Base-by-base conservation (phyloP, 2,797 vertebrate species). In the Cygnus olor region DNA sequence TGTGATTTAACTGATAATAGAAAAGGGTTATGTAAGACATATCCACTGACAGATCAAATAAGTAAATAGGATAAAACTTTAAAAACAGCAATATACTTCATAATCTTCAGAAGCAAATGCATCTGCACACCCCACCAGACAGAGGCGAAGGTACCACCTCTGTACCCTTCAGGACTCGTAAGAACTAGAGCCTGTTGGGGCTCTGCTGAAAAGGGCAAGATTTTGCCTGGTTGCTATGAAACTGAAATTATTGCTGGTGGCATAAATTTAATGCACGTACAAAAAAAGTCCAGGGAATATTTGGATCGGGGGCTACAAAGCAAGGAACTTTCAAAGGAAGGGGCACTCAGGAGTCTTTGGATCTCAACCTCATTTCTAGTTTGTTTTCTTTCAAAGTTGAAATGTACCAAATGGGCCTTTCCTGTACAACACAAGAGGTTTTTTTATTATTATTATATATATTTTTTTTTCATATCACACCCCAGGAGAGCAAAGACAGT, bases 191-290 rank as follows among this genome's bases (percentile, higher is more conserved):
- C 10, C 79, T 92, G 90, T 58, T 65, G 80, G 72, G 27, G 38
- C 7, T 0, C 79, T 88, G 81, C 73, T 91, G 79, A 72, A 80
- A 83, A 42, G 44, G 27, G 77, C 65, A 61, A 85, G 54, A 79
- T 88, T 91, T 88, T 70, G 47, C 76, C 69, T 20, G n/a, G 76
- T 73, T 93, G 90, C 88, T 1, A 0, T 88, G 84, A 95, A 90
- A 95, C 88, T 90, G 54, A 85, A 94, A 90, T 95, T 95, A 73
- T 79, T 94, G 65, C 74, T 96, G 84, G 28, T 93, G 74, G 88
- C 91, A 94, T 83, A 92, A 92, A 89, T 65, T 92, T 73, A 78
- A 92, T 76, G 85, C 60, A 86, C 25, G 63, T 89, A 86, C 65
- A 66, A 94, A 95, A 65, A 94, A 65, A 93, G 82, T 78, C 47